Evolutionary conservation across 2,113 vertebrate species (phyloP).

Genomic region (Alethe castanea): DNA sequence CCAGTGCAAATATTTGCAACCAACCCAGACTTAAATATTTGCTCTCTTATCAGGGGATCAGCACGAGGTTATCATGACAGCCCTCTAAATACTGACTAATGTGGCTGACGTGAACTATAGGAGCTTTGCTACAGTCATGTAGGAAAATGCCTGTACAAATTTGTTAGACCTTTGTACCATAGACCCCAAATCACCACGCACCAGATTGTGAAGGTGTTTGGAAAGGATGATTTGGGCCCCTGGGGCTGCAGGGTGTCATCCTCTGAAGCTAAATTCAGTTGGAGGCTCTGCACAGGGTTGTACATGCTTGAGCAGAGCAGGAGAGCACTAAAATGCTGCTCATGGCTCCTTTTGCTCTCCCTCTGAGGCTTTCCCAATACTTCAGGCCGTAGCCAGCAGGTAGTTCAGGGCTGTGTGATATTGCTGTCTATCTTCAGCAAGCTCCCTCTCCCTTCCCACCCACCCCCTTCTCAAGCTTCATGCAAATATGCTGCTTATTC

Average conservation of each 20-base stretch:
- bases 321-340: neutral
- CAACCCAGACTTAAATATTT: neutral
- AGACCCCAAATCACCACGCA: neutral
- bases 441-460: neutral
- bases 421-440: neutral
- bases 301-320: neutral
- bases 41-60: neutral
- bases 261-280: neutral
- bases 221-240: neutral
- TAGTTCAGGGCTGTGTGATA: neutral
- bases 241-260: neutral
- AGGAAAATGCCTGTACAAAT: neutral
- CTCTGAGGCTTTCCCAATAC: accelerated
- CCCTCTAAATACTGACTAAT: neutral
- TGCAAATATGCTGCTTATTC: neutral
- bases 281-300: neutral
- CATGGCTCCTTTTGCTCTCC: neutral
- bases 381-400: neutral
- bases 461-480: neutral
- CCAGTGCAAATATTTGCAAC: neutral
- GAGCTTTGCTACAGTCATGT: accelerated
- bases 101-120: accelerated
- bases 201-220: neutral
- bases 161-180: neutral
- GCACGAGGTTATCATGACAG: neutral